Conservation (phyloP, 1,140 invertebrate species). For the Chelonus insularis region DNA sequence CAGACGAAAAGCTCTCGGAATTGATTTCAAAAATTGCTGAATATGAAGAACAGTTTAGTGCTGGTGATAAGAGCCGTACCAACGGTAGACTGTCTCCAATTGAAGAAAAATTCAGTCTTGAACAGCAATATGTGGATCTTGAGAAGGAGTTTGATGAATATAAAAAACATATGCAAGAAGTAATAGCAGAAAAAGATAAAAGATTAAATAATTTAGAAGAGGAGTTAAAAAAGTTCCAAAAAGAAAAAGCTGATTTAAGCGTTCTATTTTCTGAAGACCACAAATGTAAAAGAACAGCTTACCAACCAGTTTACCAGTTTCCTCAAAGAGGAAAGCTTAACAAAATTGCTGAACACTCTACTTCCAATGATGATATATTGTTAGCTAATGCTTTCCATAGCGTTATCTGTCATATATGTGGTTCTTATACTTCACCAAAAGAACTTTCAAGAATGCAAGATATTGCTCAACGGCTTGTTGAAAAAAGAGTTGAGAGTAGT, state of each 20-base stretch:
- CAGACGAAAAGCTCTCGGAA: slow-evolving; percentile 76
- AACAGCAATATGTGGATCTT: slow-evolving; percentile 73
- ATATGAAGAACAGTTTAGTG: slow-evolving; percentile 75
- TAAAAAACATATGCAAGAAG: slow-evolving; percentile 54
- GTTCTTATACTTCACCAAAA: slow-evolving; percentile 23
- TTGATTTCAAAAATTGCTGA: slow-evolving; percentile 75
- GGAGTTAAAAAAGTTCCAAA: slow-evolving; percentile 44
- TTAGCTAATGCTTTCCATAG: no score
- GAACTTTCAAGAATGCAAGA: slow-evolving; percentile 24
- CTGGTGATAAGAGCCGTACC: slow-evolving; percentile 54
- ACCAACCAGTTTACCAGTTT: not conserved
- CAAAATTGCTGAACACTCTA: slow-evolving; percentile 31
- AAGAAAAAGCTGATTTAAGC: not conserved
- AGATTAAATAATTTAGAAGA: slow-evolving; percentile 63
- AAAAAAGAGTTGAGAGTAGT: slow-evolving; percentile 51
- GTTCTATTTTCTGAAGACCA: slow-evolving; percentile 4
- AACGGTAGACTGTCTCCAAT: slow-evolving; percentile 70
- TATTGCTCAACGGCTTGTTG: slow-evolving; percentile 52
- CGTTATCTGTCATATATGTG: no score
- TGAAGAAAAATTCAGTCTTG: slow-evolving; percentile 73
- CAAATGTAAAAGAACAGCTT: not conserved
- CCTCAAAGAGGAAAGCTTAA: slow-evolving; percentile 27
- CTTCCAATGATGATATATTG: slow-evolving; percentile 23
- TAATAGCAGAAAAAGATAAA: slow-evolving; percentile 58
- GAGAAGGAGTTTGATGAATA: slow-evolving; percentile 71